A percentile compares a stretch with the other conserved stretches of the same genome.
phyloP scores from a whole-genome alignment of 2,888 invertebrate species.

The Cartodere bifasciata region DNA sequence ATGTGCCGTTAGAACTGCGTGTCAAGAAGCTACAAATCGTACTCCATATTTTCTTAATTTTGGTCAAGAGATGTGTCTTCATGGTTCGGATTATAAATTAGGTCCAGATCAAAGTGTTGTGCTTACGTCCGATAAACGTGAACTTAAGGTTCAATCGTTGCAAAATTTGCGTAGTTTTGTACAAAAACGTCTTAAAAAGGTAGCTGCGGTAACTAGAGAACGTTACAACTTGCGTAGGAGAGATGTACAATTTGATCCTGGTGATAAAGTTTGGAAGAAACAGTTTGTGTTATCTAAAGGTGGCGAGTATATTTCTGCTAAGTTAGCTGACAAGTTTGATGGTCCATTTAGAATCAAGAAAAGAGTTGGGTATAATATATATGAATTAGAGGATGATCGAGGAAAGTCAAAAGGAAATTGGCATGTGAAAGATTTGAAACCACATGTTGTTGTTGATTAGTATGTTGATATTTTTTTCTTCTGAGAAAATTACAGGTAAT shows the following conservation, averaged over 20 bases:
- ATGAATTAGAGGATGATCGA: conserved; percentile 7
- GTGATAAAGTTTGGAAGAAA: conserved; percentile 3
- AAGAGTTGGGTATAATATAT: conserved; percentile 4
- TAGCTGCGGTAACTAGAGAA: not conserved
- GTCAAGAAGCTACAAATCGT: conserved; percentile 14
- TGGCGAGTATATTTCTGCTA: conserved; percentile 10
- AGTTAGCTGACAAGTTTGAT: conserved; percentile 12
- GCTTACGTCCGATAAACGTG: too few species aligned
- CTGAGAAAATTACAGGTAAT: too few species aligned
- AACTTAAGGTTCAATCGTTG: too few species aligned
- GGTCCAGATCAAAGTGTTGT: too few species aligned
- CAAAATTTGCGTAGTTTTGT: too few species aligned
- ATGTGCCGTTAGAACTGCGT: conserved; percentile 15
- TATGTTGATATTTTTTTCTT: too few species aligned
- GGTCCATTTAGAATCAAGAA: conserved; percentile 11
- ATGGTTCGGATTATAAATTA: conserved; percentile 6
- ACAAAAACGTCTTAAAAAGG: too few species aligned
- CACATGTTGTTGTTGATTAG: too few species aligned
- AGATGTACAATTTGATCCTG: conserved; percentile 1
- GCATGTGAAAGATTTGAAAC: conserved; percentile 9
- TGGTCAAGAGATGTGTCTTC: conserved; percentile 12
- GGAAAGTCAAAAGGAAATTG: conserved; percentile 7
- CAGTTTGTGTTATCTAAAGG: conserved; percentile 8
- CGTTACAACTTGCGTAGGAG: conserved; percentile 2
- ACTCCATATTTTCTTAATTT: conserved; percentile 15